Base-by-base conservation (phyloP, 2,888 invertebrate genomes). In the Drosophila prolongata region DNA sequence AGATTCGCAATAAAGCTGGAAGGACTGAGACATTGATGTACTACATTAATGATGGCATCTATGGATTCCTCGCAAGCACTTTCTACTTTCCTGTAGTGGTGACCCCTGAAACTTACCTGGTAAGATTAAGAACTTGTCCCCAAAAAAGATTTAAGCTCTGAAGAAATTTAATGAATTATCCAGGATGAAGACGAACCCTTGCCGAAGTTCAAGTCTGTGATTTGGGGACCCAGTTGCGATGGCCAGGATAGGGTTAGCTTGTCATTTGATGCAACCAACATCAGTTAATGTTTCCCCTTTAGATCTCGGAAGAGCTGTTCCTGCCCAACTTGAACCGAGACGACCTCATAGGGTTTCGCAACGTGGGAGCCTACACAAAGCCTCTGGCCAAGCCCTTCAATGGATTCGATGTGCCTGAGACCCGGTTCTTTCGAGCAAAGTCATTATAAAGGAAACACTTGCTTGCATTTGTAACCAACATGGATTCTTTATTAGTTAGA, bases 301-400 rank as follows among this genome's bases (percentile, higher is more conserved):
- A 92, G 92, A 93, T 94, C 27, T 93, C 95, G 75, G 94, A 95
- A 65, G 92, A 94, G 77, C 92, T 94, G 58, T 88, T 94, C 59
- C 93, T 97, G 78, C 96, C 97, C 0, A 94, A 95, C 78, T 94
- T 98, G 93, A 93, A 94, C 27, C 93, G 96, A 60, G 98, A 98
- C 9, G 96, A 97, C 86, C 97, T 98, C 96, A 93, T 99, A 52
- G 93, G 96, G 71, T 99, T 98, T 93, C 95, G 95, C 83, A 96
- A 99, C 92, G 99, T 99, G 99, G 99, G 99, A 52, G 99, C 99
- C n/a, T 98, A 98, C 93, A 99, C 99, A 0, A 93, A 98, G 85
- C 96, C 98, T 34, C 97, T 97, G 52, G 97, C 98, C 8, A 97
- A 97, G 68, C 94, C 96, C 6, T 99, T 99, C 93, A 99, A 99